Conservation (phyloP, 2,797 vertebrate genomes). For the Okamejei kenojei region DNA sequence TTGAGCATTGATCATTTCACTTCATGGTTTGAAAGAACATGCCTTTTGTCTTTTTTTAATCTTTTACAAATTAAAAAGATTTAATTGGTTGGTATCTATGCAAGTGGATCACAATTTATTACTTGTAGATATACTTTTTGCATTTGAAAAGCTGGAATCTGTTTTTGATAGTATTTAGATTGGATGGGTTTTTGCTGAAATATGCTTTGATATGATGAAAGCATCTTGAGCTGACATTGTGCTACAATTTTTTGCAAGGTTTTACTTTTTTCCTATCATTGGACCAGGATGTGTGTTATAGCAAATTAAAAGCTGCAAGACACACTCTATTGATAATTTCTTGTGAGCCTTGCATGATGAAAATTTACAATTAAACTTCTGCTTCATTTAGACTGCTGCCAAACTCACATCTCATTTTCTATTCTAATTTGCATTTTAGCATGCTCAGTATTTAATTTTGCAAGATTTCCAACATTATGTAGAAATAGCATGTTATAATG, state of each 20-base stretch:
- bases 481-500: background rate
- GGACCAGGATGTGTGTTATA: background rate
- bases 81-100: background rate
- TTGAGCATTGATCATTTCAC: background rate
- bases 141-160: background rate
- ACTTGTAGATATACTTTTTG: background rate
- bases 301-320: background rate
- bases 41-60: too few relatives aligned
- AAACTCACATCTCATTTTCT: background rate
- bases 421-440: background rate
- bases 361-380: background rate
- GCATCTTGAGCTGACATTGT: background rate
- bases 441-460: background rate
- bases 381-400: background rate
- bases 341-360: background rate
- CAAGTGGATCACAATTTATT: background rate
- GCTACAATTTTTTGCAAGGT: background rate
- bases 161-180: background rate
- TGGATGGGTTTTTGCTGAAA: background rate
- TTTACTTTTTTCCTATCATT: background rate
- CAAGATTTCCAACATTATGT: background rate
- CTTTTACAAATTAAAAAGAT: too few relatives aligned
- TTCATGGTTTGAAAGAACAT: background rate
- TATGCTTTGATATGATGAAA: background rate
- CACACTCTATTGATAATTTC: background rate